Base-by-base conservation (phyloP, 2,113 vertebrate genomes). In the Rana temporaria region DNA sequence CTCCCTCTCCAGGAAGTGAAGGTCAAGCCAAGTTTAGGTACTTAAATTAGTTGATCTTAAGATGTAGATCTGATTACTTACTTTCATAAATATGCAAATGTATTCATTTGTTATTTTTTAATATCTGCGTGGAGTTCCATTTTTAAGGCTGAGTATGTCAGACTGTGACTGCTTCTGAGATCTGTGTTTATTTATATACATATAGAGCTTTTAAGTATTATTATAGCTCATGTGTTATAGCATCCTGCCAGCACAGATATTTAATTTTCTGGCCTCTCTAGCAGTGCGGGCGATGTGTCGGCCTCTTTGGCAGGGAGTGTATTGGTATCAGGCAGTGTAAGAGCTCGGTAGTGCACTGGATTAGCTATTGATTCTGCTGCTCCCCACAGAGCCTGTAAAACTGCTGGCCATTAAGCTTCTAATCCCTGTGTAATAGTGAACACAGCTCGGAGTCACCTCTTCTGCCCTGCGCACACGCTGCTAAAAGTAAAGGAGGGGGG, bases 281-380 rank as follows among this genome's bases (percentile, higher is more conserved):
- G 53, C 52, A 42, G 19, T 34, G 30, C 24, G 15, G 18, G 6
- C 59, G 19, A 19, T 38, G 22, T 12, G 68, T n/a, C n/a, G 70
- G 70, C 53, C 53, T 24, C 68, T 71, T 16, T 9, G 15, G 18
- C 72, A 60, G 52, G 55, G 56, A n/a, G 38, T 26, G 79, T 73
- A 38, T 24, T 30, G 42, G 59, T 65, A 73, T 82, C 48, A 81
- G 68, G 38, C 79, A 57, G 60, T 66, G 62, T 64, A 66, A 82
- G 26, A 65, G 52, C 79, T 66, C 69, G 71, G 79, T 74, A 74
- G 79, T 82, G 79, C 79, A 82, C 69, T 82, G 79, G 79, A 82
- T 82, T 82, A 82, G 60, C 60, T 82, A 82, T 82, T 74, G 79
- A 82, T 82, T 82, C 79, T 65, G 18, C 79, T n/a, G 60, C 79